Evolutionary conservation across 2,888 invertebrate genomes (phyloP).

Genomic region (Helleia helle): DNA sequence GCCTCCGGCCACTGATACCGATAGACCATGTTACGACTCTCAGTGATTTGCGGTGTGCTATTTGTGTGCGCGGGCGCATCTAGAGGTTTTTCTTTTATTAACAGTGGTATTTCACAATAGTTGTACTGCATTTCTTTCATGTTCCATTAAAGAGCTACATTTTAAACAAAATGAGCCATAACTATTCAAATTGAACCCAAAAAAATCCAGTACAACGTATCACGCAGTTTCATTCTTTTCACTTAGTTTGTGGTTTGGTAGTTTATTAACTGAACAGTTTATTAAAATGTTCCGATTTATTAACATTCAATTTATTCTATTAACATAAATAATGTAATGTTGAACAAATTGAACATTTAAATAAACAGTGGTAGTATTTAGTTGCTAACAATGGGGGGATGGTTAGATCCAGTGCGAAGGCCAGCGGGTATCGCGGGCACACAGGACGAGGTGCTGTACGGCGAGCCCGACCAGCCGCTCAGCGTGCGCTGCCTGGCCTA

Average conservation of each 20-base stretch:
- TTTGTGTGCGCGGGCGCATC: conserved; percentile 34
- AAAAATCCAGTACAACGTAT: neutral
- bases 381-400: conserved; percentile 40
- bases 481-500: conserved; percentile 85
- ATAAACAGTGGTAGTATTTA: conserved; percentile 29
- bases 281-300: conserved; percentile 18
- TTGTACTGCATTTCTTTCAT: conserved; percentile 24
- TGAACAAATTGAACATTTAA: conserved; percentile 16
- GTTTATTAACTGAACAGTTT: conserved; percentile 24
- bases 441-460: conserved; percentile 76
- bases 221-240: conserved; percentile 16
- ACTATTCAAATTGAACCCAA: neutral
- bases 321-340: neutral
- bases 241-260: conserved; percentile 33
- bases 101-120: conserved; percentile 26
- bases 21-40: conserved; percentile 29
- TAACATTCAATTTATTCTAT: no score
- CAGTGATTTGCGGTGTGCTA: conserved; percentile 31
- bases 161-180: neutral
- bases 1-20: no score
- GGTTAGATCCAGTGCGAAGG: conserved; percentile 72
- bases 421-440: conserved; percentile 80
- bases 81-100: conserved; percentile 38
- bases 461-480: conserved; percentile 81
- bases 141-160: neutral